Conservation (phyloP, 2,888 invertebrate species). For the Zele albiditarsus region DNA sequence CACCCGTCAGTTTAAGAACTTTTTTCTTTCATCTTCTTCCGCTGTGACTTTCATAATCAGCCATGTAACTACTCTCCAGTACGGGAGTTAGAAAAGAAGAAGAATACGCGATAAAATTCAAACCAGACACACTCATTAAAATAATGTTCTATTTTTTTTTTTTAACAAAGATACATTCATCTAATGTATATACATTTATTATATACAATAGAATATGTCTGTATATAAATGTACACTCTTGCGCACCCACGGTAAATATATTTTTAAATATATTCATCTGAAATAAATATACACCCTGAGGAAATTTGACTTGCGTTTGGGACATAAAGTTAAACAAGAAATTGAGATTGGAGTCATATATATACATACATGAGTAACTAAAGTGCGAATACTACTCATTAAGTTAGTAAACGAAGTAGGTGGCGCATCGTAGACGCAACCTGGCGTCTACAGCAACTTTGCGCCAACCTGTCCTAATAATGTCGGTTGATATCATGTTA, state of each 20-base stretch:
- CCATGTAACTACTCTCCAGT: neutral
- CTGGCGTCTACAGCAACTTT: constrained; percentile 61
- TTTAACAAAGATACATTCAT: too few relatives aligned
- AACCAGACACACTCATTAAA: neutral
- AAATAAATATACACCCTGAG: neutral
- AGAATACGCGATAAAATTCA: constrained; percentile 2
- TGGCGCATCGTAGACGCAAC: constrained; percentile 47
- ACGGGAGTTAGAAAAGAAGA: neutral
- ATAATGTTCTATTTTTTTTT: neutral
- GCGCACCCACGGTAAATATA: too few relatives aligned
- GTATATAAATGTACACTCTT: neutral
- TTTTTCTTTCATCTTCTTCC: neutral
- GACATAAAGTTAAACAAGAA: neutral
- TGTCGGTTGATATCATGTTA: constrained; percentile 71
- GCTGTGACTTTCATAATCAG: constrained; percentile 14
- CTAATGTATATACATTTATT: too few relatives aligned
- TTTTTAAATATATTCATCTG: too few relatives aligned
- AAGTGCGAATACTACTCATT: neutral
- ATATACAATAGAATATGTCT: too few relatives aligned
- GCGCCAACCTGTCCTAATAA: constrained; percentile 67
- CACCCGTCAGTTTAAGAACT: neutral
- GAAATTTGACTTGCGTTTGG: neutral
- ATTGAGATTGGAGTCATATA: neutral
- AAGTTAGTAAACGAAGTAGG: constrained; percentile 41
- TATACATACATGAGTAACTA: neutral